Conservation (phyloP, 2,888 invertebrate species). For the Crematogaster levior region DNA sequence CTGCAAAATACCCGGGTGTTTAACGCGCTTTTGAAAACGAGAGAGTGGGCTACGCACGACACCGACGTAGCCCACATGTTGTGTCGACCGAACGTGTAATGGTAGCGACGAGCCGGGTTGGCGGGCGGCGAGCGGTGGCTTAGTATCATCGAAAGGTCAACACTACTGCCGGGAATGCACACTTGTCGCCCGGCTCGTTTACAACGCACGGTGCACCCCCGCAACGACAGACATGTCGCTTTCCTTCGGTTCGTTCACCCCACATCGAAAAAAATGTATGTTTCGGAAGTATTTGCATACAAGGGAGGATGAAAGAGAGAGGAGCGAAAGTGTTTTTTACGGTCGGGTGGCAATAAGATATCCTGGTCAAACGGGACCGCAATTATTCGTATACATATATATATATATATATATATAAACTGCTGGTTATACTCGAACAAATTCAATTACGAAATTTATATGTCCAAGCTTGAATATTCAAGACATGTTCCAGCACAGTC, state of each 20-base stretch:
- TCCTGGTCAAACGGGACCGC: background rate
- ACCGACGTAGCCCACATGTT: constrained; percentile 45
- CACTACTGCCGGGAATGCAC: constrained; percentile 74
- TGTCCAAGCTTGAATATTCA: constrained; percentile 12
- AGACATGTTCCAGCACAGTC: background rate
- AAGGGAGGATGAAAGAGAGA: background rate
- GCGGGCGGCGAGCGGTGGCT: constrained; percentile 59
- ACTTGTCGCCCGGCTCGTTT: constrained; percentile 81
- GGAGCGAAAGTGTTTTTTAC: background rate
- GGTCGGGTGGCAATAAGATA: background rate
- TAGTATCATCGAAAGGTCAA: constrained; percentile 79
- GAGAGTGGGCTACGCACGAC: background rate
- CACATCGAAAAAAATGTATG: constrained; percentile 69
- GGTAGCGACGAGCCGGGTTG: constrained; percentile 57
- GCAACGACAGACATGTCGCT: constrained; percentile 74
- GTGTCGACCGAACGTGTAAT: constrained; percentile 53
- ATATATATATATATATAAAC: no score
- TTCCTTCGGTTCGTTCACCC: constrained; percentile 80
- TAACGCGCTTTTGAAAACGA: constrained; percentile 52
- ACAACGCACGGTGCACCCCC: constrained; percentile 81
- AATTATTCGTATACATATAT: constrained; percentile 12
- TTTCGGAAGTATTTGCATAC: constrained; percentile 68
- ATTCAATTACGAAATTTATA: constrained; percentile 19
- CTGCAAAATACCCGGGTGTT: constrained; percentile 46
- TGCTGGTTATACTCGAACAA: background rate